Percentiles rank a stretch among this genome's conserved stretches.
These are phyloP conservation scores for Pocillopora grandis DNA, from an alignment of 92 coral and sea anemone genomes.

Conservation along the genomic window DNA sequence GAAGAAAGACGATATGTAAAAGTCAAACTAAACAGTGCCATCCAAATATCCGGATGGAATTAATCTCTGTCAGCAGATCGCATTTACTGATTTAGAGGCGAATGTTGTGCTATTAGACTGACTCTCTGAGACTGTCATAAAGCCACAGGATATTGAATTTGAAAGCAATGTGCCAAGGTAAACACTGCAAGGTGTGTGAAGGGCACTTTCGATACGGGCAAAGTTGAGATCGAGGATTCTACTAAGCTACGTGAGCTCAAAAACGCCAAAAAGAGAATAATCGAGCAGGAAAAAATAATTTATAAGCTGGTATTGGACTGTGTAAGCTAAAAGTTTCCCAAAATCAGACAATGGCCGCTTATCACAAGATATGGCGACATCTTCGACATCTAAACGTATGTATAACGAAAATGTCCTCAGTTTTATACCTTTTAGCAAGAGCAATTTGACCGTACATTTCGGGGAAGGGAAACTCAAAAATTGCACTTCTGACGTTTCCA, in stretches of 20 bases:
- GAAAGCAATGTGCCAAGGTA: not conserved
- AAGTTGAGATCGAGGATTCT: not conserved
- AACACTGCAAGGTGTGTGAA: not conserved
- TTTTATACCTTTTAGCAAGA: not conserved
- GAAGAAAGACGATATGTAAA: not conserved
- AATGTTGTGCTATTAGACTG: slow-evolving; percentile 12
- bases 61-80: slow-evolving; percentile 2
- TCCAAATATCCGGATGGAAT: slow-evolving; percentile 38
- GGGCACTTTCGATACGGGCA: not conserved
- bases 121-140: slow-evolving; percentile 17
- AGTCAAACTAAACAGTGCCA: slow-evolving; percentile 17
- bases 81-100: slow-evolving; percentile 1
- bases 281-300: too few relatives aligned
- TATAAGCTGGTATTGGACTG: too few relatives aligned
- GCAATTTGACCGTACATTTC: not conserved
- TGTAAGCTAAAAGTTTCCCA: too few relatives aligned
- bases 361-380: slow-evolving; percentile 45
- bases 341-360: slow-evolving; percentile 27
- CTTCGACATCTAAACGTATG: slow-evolving; percentile 39
- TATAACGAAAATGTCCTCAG: not conserved
- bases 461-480: too few relatives aligned
- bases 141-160: slow-evolving; percentile 22
- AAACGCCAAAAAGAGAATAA: too few relatives aligned
- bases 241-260: not conserved
- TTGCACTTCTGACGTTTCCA: not conserved